Percentiles rank a stretch among this genome's conserved stretches.
Evolutionary conservation across 1,140 invertebrate genomes (phyloP).

Genomic region (Neotoxoptera formosana): DNA sequence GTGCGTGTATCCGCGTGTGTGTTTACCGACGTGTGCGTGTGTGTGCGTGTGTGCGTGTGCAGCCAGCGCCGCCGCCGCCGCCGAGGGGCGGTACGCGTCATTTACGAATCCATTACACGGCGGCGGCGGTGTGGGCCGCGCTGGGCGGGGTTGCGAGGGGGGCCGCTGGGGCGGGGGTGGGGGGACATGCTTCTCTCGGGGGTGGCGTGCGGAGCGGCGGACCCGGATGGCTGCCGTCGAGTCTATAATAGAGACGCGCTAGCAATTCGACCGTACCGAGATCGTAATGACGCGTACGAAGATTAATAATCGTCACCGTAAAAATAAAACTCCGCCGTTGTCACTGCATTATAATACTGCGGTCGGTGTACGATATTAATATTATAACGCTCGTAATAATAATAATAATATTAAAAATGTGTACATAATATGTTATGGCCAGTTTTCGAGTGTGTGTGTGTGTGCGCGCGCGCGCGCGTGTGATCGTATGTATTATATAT

Average conservation of each 20-base stretch:
- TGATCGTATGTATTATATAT: not conserved
- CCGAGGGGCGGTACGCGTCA: slow-evolving; percentile 56
- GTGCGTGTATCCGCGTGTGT: not conserved
- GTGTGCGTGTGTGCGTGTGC: not conserved
- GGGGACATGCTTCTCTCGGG: not conserved
- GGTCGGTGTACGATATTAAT: not conserved
- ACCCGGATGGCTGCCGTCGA: slow-evolving; percentile 33
- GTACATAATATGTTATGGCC: not conserved
- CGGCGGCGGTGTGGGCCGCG: not conserved
- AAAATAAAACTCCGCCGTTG: slow-evolving; percentile 37
- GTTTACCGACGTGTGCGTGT: not conserved
- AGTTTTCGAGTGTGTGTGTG: not conserved
- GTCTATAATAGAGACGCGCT: slow-evolving; percentile 9
- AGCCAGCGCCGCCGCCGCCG: not conserved
- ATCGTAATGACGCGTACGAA: slow-evolving; percentile 20
- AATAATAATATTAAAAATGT: not conserved
- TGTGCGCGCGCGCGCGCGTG: no score
- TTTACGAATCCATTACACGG: slow-evolving; percentile 56
- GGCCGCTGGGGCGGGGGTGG: not conserved
- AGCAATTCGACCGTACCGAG: slow-evolving; percentile 20
- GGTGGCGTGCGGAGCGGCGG: slow-evolving; percentile 18
- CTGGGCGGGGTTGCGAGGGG: not conserved
- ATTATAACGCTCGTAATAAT: not conserved
- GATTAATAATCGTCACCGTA: slow-evolving; percentile 50
- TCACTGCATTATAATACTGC: not conserved